Base-by-base conservation (phyloP, 2,888 invertebrate species). In the Agapostemon virescens region DNA sequence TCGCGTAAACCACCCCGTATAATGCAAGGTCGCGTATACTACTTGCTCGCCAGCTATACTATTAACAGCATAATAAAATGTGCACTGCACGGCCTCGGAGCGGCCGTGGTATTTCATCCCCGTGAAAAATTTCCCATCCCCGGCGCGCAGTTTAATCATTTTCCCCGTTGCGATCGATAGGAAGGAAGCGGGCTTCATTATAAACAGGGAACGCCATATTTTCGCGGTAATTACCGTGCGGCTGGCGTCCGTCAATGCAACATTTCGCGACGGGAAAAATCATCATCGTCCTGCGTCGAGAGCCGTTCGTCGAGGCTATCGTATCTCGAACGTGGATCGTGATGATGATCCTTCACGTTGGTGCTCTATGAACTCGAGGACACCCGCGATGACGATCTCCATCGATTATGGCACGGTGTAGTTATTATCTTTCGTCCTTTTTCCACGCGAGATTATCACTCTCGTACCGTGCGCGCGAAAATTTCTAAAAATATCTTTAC, bases 111-210 rank as follows among this genome's bases (percentile, higher is more conserved):
- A 70, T 75, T 49, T 17, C 61, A 58, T 45, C 49, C 40, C 68
- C 58, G 33, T 42, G 67, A 61, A 79, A 69, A 80, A 74, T 80
- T 69, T 49, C 74, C 74, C 69, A 49, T 58, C 64, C 58, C 38
- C 42, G n/a, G 11, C 36, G 40, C 36, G 67, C 67, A 7, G 69
- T 79, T 68, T 69, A 80, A 79, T 80, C 80, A 58, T 74, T 74
- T 80, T 63, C 58, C 69, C 52, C 58, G 20, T 26, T 38, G 38
- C 81, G 81, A 79, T 79, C 79, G 79, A 79, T 79, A 79, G 68
- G 38, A 49, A 67, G 49, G 69, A 70, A 69, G 55, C 33, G 30
- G 38, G 58, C 73, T 73, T 79, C 81, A 36, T 67, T 58, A 45
- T 81, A 72, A 76, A 81, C 64, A 69, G 70, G 42, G 33, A 58